Evolutionary conservation across 37 sponge, comb jelly and placozoan species (phyloP), one percentile per base, ranked within the genome.

Genomic region (Chondrilla cf. caribensis): DNA sequence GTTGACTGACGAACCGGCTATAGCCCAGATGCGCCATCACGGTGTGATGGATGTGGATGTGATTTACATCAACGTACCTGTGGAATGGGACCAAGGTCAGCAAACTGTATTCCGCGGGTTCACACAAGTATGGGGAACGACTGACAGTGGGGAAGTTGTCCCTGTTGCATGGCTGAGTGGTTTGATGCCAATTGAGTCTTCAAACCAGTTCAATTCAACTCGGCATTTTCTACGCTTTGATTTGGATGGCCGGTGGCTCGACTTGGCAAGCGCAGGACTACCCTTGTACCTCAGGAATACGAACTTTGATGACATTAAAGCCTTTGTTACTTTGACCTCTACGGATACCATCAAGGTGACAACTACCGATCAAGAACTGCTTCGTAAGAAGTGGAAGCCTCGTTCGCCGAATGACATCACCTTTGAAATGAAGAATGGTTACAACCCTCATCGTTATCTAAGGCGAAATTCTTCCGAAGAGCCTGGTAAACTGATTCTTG

Each of bases 161-260:
- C 87, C 87, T n/a, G 76, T 86, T 6, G 82, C 77, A 7, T 86
- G 87, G 87, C 19, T 86, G 18, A 83, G 82, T 31, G 82, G 82
- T 35, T 8, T 86, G 32, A 7, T 78, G 43, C 41, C 71, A 2
- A 43, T 82, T 47, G 58, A 54, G 58, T 19, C 21, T 7, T 77
- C 39, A 11, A 60, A 59, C 29, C 60, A 60, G n/a, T 40, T 43
- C 43, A 38, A 76, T 31, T 31, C 54, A 3, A 26, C 72, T n/a
- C 35, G 33, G 15, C 15, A 83, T 26, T 60, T 39, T 26, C 54
- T 86, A 3, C 33, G 57, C 25, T 38, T 68, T 38, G 58, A 67
- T 0, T 58, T 83, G 67, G 75, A 83, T 58, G 26, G 15, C 51
- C 0, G 26, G 40, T 86, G 60, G 60, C 26, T 82, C 26, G 71